Evolutionary conservation across 1,140 invertebrate species (phyloP), one percentile per base, ranked within the genome.

Genomic region (Bombus superbus): DNA sequence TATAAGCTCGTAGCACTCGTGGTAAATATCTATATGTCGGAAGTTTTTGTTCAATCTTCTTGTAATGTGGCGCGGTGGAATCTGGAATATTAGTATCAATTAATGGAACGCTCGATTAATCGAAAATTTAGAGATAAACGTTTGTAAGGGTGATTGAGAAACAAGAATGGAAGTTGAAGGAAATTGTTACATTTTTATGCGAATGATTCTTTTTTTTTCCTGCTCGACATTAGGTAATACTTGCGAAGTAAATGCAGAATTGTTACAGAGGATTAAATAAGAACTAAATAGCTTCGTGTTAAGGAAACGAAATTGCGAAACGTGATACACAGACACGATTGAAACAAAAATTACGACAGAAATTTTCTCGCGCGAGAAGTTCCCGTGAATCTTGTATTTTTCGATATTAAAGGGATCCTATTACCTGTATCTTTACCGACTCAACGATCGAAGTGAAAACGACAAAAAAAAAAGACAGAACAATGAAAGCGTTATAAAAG

Each of bases 381-480:
- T 6, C 3, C 13, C 0, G 10, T 38, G 35, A 57, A 32, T 42
- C 79, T 40, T 13, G 47, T 38, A 71, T 57, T 59, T 69, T 57
- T 81, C 79, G 47, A 57, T n/a, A 53, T 25, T 10, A 40, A 47
- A 25, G 25, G 8, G 13, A 64, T 83, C 32, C 71, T 42, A n/a
- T 28, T n/a, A 8, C 6, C 11, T 5, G 25, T 44, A 57, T n/a
- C 28, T 59, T 13, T 44, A n/a, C n/a, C 25, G n/a, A 72, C 11
- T 42, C n/a, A 64, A 82, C 57, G 73, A 83, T 59, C 44, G 74
- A 77, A 42, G 10, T 35, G 8, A 22, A 64, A 75, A 35, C 22
- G 15, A 18, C 32, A 18, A 22, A 64, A 57, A 15, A 32, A 11
- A 42, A 66, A 35, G 2, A 28, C 22, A 32, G 71, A 66, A 75